A percentile compares a stretch with the other conserved stretches of the same genome.
Evolutionary conservation across 2,113 vertebrate genomes (phyloP).

Genomic region (Microtus richardsoni): DNA sequence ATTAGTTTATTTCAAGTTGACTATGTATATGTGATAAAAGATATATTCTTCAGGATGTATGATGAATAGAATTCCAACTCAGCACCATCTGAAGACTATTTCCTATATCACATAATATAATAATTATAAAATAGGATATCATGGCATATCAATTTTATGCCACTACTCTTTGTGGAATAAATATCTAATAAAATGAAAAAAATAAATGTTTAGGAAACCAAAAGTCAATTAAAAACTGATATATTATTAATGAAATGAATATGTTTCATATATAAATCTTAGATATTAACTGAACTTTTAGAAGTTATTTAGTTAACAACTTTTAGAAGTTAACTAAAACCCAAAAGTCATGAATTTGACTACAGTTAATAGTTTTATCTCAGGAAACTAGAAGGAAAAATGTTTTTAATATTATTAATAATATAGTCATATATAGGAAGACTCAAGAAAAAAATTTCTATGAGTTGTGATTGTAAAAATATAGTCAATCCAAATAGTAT

Average conservation of each 20-base stretch:
- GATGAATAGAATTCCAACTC: not conserved
- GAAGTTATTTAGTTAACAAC: too few relatives aligned
- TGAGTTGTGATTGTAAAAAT: not conserved
- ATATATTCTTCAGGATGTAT: not conserved
- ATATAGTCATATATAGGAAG: not conserved
- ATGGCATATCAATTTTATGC: too few relatives aligned
- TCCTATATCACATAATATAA: too few relatives aligned
- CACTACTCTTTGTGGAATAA: too few relatives aligned
- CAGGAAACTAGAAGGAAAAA: not conserved
- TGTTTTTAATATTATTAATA: not conserved
- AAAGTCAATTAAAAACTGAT: too few relatives aligned
- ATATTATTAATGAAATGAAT: too few relatives aligned
- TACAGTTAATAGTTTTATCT: not conserved
- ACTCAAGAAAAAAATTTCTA: not conserved
- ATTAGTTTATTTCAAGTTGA: not conserved
- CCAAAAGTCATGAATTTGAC: not conserved
- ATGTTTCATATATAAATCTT: too few relatives aligned
- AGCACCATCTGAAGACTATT: not conserved
- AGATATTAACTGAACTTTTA: too few relatives aligned
- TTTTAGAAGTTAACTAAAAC: too few relatives aligned
- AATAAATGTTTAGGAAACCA: too few relatives aligned
- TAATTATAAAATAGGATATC: too few relatives aligned
- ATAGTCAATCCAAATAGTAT: not conserved
- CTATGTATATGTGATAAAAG: not conserved
- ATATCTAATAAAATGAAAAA: too few relatives aligned